These are phyloP conservation scores for Dasypogon diadema DNA, from an alignment of 2,888 invertebrate species.

Conservation along the genomic window DNA sequence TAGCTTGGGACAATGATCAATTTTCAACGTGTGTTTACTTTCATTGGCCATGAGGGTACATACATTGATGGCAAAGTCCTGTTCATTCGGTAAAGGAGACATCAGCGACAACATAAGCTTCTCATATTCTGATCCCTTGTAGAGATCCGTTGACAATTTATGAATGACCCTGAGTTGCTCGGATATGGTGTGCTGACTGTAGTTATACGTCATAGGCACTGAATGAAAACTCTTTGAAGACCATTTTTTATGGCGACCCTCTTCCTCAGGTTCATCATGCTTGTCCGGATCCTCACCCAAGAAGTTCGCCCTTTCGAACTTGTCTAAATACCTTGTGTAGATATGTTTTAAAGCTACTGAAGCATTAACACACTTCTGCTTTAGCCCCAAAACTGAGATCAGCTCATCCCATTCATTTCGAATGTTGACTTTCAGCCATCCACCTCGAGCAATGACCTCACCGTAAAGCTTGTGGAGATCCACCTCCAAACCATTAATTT, in stretches of 20 bases:
- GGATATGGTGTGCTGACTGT: slow-evolving; percentile 80
- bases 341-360: slow-evolving; percentile 86
- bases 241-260: slow-evolving; percentile 79
- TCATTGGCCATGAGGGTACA: slow-evolving; percentile 96
- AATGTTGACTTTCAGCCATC: slow-evolving; percentile 95
- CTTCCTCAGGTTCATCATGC: slow-evolving; percentile 80
- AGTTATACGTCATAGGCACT: slow-evolving; percentile 82
- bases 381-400: slow-evolving; percentile 80
- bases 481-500: slow-evolving; percentile 90
- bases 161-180: slow-evolving; percentile 75
- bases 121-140: slow-evolving; percentile 82
- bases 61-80: slow-evolving; percentile 97
- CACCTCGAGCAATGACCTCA: slow-evolving; percentile 91
- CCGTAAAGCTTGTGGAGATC: slow-evolving; percentile 93
- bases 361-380: slow-evolving; percentile 89
- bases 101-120: slow-evolving; percentile 90
- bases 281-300: slow-evolving; percentile 90
- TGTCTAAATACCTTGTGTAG: slow-evolving; percentile 83
- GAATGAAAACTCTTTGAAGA: slow-evolving; percentile 75
- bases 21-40: slow-evolving; percentile 86
- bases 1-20: slow-evolving; percentile 88
- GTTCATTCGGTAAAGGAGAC: slow-evolving; percentile 98
- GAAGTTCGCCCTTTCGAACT: slow-evolving; percentile 91
- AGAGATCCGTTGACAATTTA: slow-evolving; percentile 77
- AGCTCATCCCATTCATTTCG: slow-evolving; percentile 90